These are phyloP conservation scores for Pipra filicauda DNA, from an alignment of 2,113 vertebrate species.

Conservation along the genomic window DNA sequence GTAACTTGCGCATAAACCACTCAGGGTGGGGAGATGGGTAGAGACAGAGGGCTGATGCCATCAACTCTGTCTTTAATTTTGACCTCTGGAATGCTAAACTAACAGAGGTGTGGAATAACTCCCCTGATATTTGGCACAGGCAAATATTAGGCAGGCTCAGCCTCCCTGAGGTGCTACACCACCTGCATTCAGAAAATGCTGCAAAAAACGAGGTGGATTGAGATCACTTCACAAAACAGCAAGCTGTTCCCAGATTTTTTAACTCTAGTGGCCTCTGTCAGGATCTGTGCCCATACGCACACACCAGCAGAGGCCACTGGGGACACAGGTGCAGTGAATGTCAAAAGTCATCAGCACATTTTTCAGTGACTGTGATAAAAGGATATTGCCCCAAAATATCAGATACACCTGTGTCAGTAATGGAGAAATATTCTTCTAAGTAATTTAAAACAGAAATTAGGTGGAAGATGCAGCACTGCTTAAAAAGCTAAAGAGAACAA, in stretches of 20 bases:
- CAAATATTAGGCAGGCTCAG: neutral
- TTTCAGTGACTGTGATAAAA: neutral
- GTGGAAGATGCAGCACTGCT: neutral
- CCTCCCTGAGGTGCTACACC: neutral
- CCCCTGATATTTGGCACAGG: neutral
- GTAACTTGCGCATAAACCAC: neutral
- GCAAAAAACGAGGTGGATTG: accelerated
- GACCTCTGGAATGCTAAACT: neutral
- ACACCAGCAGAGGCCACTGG: neutral
- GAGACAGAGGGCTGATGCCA: neutral
- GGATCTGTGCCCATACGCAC: neutral
- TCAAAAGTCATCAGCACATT: neutral
- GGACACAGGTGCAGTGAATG: neutral
- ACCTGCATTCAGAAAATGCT: neutral
- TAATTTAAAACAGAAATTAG: neutral
- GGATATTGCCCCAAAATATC: accelerated
- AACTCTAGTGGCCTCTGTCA: neutral
- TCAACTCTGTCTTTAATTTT: neutral
- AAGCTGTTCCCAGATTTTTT: neutral
- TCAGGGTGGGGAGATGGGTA: accelerated
- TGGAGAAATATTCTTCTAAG: neutral
- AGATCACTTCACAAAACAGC: neutral
- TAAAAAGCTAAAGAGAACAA: neutral
- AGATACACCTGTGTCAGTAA: neutral
- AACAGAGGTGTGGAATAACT: neutral